Evolutionary conservation across 1,140 invertebrate genomes (phyloP), one percentile per base, ranked within the genome.

Genomic region (Saxidomus purpurata): DNA sequence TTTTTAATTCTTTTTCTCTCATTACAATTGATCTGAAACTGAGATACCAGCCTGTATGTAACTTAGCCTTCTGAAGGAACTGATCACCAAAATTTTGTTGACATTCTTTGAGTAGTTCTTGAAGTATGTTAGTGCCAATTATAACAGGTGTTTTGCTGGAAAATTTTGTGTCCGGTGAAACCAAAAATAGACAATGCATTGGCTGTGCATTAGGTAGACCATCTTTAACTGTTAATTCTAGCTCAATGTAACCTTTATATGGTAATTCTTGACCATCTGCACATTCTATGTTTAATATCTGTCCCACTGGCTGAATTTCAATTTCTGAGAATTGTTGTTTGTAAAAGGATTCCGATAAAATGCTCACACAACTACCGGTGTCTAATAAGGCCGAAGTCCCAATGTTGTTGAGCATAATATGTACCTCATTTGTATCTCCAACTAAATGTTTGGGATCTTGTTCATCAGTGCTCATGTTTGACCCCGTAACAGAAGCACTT

Each of bases 11-110:
- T 9, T 49, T 40, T 77, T 77, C 74, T 77, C 74, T 40, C 2
- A 77, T 17, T 43, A 77, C 74, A 43, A 77, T 40, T 4, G 38
- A 17, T n/a, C 74, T 40, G 25, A 77, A 77, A 40, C 38, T 47
- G 2, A 77, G 15, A 77, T 49, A 77, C 74, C 74, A 77, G 6
- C 9, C 19, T 49, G 43, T 77, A 77, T 80, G 36, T 25, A 89
- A 22, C 19, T 40, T 38, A 1, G 87, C 84, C 28, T 74, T 81
- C 61, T 92, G 91, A 47, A 92, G 36, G 69, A 76, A 92, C 15
- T 43, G 79, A 19, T 25, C 61, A 8, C 91, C 91, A 88, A 76
- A 28, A 0, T 85, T 36, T 15, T 71, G 22, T 71, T 81, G 74
- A 17, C 74, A 77, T 77, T 49, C 74, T 77, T 47, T 28, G 1